Evolutionary conservation across 2,797 vertebrate species (phyloP), one percentile per base, ranked within the genome.

Genomic region (Spinus pinus): DNA sequence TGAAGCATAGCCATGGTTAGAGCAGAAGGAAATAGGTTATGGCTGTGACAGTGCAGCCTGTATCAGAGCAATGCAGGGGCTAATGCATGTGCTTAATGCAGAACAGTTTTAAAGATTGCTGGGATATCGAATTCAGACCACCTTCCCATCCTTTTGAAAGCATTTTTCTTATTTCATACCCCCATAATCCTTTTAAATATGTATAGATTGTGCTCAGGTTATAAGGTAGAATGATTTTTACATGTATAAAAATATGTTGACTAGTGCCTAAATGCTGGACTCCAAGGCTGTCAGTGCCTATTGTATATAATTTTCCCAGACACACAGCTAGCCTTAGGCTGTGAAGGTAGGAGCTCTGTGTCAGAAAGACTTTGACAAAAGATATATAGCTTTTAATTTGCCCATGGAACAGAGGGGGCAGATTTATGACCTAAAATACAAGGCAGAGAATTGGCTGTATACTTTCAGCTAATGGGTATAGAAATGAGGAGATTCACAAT

Each of bases 321-420:
- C 94, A 89, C 83, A 77, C 77, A 91, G 92, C 92, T 96, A 95
- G 93, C 97, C 96, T 88, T 83, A 94, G 94, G 96, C 96, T 95
- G 67, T 71, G 81, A 91, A 88, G 90, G 85, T 96, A 94, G 93
- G 90, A 96, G 95, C 93, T 94, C 72, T 81, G 72, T 95, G 94
- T 97, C 97, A 96, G 94, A 96, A 96, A 96, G 86, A 92, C 93
- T 96, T 96, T 96, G 92, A 95, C 86, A 96, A 90, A 94, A 96
- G 97, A 97, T 96, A 96, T 94, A 96, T 97, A 95, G 91, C 93
- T 97, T 98, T 97, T 97, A 96, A 98, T 97, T 98, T 97, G 96
- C 95, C 95, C 92, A 93, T 88, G 74, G 92, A 89, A 92, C 94
- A 96, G 80, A 92, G 44, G 69, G 65, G 96, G 86, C 83, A 91